A percentile compares a stretch with the other conserved stretches of the same genome.
Conservation (phyloP, 2,113 vertebrate species). For the Columba janthina region DNA sequence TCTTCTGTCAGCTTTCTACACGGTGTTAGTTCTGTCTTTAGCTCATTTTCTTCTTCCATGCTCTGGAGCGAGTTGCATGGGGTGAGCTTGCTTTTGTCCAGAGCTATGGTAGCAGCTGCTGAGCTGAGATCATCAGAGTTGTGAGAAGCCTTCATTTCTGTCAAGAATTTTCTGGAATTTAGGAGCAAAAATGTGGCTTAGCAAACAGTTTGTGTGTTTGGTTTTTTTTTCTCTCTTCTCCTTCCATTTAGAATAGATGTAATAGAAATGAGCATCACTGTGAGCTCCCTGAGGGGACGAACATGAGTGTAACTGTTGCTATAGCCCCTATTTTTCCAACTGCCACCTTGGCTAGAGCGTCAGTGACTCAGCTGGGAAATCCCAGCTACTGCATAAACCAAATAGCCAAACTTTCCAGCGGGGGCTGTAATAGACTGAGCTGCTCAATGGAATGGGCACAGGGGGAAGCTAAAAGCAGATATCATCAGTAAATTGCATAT, state of each 20-base stretch:
- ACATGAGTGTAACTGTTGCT: background rate
- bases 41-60: background rate
- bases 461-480: conserved; percentile 38
- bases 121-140: background rate
- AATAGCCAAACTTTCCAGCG: background rate
- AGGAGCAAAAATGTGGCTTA: background rate
- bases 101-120: background rate
- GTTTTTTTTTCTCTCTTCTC: background rate
- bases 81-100: background rate
- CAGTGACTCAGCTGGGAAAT: conserved; percentile 41
- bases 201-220: background rate
- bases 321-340: background rate
- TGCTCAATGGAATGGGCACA: background rate
- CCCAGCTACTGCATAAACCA: conserved; percentile 18
- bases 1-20: background rate
- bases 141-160: background rate
- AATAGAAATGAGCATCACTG: background rate
- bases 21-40: background rate
- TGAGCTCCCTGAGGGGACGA: background rate
- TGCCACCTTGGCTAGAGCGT: background rate
- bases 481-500: conserved; percentile 20
- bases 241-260: background rate
- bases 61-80: background rate
- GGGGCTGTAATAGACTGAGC: background rate
- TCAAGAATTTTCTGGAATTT: background rate